These are phyloP conservation scores for Homarus gammarus DNA, from an alignment of 2,888 invertebrate species.

Conservation along the genomic window DNA sequence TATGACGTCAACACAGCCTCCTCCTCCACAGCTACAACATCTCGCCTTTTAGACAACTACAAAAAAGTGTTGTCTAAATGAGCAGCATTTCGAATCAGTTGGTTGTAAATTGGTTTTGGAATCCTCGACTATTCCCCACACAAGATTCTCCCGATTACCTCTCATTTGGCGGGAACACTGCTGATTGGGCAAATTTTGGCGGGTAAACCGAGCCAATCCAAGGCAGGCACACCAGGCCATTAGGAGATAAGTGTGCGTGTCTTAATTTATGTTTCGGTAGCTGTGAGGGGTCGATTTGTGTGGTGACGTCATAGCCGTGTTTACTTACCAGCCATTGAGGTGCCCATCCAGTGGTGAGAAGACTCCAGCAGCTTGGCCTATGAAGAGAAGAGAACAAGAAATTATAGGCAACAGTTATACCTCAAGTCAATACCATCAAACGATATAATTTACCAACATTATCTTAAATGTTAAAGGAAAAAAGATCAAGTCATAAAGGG, in stretches of 20 bases:
- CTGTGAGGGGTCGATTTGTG: background rate
- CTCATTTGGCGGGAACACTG: background rate
- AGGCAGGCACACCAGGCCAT: background rate
- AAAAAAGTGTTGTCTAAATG: background rate
- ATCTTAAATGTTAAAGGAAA: no score
- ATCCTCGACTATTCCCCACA: background rate
- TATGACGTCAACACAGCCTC: background rate
- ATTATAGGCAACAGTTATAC: no score
- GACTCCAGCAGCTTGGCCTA: slow-evolving; percentile 96
- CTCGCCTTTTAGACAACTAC: background rate
- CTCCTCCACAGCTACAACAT: background rate
- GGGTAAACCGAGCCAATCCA: background rate
- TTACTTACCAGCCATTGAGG: slow-evolving; percentile 91
- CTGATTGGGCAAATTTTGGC: background rate
- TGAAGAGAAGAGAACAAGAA: slow-evolving; percentile 35
- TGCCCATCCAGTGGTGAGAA: slow-evolving; percentile 94
- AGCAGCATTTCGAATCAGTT: background rate
- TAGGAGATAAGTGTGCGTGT: background rate
- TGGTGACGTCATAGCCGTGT: background rate
- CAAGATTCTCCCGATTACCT: background rate
- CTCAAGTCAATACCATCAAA: no score
- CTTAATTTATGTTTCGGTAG: background rate
- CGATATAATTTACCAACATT: no score
- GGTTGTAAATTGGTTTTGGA: background rate
- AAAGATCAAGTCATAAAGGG: no score